Evolutionary conservation across 2,888 invertebrate species (phyloP).

Genomic region (Drosophila imparisetae): DNA sequence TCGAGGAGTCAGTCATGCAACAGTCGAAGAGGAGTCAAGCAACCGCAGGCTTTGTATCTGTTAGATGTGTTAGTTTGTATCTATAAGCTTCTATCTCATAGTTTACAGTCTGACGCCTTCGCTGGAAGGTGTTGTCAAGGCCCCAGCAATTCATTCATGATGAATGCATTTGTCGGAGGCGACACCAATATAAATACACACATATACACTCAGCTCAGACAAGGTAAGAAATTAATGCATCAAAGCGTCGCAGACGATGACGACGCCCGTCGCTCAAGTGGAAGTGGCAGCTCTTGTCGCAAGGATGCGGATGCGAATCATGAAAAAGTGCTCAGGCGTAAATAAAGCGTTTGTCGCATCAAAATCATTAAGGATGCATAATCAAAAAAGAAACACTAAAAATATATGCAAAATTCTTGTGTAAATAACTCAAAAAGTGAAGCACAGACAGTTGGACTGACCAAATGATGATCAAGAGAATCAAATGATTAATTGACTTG

Average conservation of each 20-base stretch:
- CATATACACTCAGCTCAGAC: slow-evolving; percentile 26
- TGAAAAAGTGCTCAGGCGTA: slow-evolving; percentile 57
- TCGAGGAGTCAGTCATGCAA: slow-evolving; percentile 6
- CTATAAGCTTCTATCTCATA: slow-evolving; percentile 62
- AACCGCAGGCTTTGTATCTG: slow-evolving; percentile 24
- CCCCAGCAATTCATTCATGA: slow-evolving; percentile 68
- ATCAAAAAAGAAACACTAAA: not conserved
- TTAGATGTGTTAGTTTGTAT: slow-evolving; percentile 31
- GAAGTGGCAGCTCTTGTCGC: slow-evolving; percentile 39
- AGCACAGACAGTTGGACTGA: slow-evolving; percentile 7
- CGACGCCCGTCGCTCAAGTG: slow-evolving; percentile 67
- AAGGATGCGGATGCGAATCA: slow-evolving; percentile 26
- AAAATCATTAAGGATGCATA: slow-evolving; percentile 40
- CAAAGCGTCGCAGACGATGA: slow-evolving; percentile 66
- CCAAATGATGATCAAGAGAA: slow-evolving; percentile 44
- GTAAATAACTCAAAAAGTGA: slow-evolving; percentile 30
- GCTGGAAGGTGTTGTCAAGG: slow-evolving; percentile 27
- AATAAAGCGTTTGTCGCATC: slow-evolving; percentile 58
- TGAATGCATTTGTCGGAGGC: slow-evolving; percentile 64
- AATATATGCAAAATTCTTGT: slow-evolving; percentile 25
- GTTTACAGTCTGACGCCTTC: slow-evolving; percentile 82
- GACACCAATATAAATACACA: slow-evolving; percentile 17
- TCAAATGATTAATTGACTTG: slow-evolving; percentile 49
- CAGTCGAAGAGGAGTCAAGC: slow-evolving; percentile 6
- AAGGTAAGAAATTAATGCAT: slow-evolving; percentile 77